Base-by-base conservation (phyloP, 1,140 invertebrate species). In the Tigriopus japonicus region DNA sequence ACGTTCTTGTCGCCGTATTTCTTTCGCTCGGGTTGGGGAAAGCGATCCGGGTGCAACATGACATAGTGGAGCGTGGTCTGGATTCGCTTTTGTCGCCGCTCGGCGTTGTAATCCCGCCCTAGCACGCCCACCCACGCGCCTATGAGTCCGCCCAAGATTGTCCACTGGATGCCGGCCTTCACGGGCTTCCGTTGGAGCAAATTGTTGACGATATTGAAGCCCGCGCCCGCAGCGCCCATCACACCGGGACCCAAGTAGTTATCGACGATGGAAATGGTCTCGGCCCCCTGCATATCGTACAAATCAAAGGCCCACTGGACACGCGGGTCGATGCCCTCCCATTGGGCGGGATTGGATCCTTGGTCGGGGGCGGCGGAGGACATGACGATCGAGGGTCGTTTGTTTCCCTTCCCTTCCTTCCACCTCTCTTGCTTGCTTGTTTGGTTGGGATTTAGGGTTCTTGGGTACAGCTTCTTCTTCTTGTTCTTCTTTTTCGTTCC, bases 291-390 rank as follows among this genome's bases (percentile, higher is more conserved):
- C n/a, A 23, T 28, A 15, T 54, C 52, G 24, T 23, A 28, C 19
- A 54, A 23, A 54, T 54, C 52, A 10, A 54, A 28, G 21, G 52
- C 52, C 52, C 52, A 54, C 35, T 54, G 5, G n/a, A 54, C 52
- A 15, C 52, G 14, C 10, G 52, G 52, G 17, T 54, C 52, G 28
- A 35, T 35, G 28, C 28, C 28, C 28, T 35, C 28, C 28, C 3
- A 35, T 35, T 35, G 28, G 28, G 3, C 28, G n/a, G 28, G 28
- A 35, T 3, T 35, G 28, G 28, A 3, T 35, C 28, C 28, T n/a
- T n/a, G n/a, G n/a, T n/a, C n/a, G n/a, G n/a, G n/a, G n/a, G n/a
- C n/a, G n/a, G n/a, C n/a, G n/a, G n/a, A n/a, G n/a, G n/a, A n/a
- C n/a, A n/a, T n/a, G n/a, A n/a, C n/a, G n/a, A n/a, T n/a, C n/a